A percentile compares a stretch with the other conserved stretches of the same genome.
Conservation (phyloP, 64 coral and sea anemone genomes). For the Montipora foliosa region DNA sequence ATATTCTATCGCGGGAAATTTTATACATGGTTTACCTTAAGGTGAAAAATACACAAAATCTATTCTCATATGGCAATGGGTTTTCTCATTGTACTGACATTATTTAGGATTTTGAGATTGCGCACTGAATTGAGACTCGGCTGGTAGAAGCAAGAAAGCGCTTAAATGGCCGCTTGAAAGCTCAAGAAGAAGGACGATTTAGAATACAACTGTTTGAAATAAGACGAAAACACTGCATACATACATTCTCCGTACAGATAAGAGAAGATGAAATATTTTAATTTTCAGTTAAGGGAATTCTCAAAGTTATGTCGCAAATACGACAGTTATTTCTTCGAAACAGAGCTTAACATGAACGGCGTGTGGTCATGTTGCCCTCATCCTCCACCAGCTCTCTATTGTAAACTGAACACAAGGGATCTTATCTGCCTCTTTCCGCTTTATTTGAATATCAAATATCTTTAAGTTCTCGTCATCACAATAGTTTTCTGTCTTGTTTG, state of each 20-base stretch:
- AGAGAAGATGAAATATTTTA: not conserved
- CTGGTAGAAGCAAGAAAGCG: too few species aligned
- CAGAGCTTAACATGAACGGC: not conserved
- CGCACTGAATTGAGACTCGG: too few species aligned
- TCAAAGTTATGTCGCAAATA: slow-evolving; percentile 5
- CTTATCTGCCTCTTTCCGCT: slow-evolving; percentile 37
- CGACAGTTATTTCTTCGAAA: slow-evolving; percentile 6
- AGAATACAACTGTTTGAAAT: not conserved
- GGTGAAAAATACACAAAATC: too few species aligned
- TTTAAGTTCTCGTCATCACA: slow-evolving; percentile 16
- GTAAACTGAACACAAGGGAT: not conserved
- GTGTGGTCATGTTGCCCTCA: not conserved
- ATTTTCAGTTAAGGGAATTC: not conserved
- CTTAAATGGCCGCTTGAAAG: too few species aligned
- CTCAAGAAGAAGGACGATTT: not conserved
- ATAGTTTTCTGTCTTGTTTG: slow-evolving; percentile 8
- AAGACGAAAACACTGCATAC: too few species aligned
- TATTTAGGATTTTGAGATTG: too few species aligned
- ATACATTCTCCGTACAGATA: too few species aligned
- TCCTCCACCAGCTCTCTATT: not conserved
- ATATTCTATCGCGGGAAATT: not conserved
- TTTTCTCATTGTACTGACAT: too few species aligned
- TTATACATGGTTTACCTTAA: not conserved
- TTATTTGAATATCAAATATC: slow-evolving; percentile 21
- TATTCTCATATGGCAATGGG: too few species aligned